phyloP scores from a whole-genome alignment of 1,140 invertebrate genomes.

The Pissodes strobi region DNA sequence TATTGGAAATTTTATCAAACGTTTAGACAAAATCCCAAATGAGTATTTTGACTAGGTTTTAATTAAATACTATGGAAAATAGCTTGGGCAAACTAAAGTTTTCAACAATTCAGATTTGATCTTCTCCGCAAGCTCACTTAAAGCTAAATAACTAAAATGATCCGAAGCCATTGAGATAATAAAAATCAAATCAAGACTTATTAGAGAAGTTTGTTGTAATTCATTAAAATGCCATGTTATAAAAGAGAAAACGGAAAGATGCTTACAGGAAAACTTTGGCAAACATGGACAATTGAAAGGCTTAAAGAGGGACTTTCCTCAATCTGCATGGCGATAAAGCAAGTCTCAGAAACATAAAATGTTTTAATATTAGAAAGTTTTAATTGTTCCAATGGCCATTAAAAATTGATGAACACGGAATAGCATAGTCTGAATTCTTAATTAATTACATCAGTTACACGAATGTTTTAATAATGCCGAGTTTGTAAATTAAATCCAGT shows the following conservation, averaged over 20 bases:
- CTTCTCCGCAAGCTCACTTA: too few species aligned
- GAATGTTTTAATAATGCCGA: conserved; percentile 31
- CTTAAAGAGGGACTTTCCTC: conserved; percentile 43
- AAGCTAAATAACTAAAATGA: too few species aligned
- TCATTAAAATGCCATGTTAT: conserved; percentile 30
- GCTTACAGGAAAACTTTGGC: conserved; percentile 40
- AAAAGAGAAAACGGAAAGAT: conserved; percentile 34
- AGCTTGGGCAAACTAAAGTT: too few species aligned
- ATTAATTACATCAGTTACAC: conserved; percentile 42
- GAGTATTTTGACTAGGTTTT: too few species aligned
- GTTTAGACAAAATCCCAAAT: too few species aligned
- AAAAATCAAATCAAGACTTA: conserved; percentile 23
- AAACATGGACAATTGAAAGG: conserved; percentile 48
- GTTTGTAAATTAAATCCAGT: conserved; percentile 36
- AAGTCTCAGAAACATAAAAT: conserved; percentile 42
- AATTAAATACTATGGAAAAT: too few species aligned
- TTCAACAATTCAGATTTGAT: too few species aligned
- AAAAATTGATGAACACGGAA: conserved; percentile 51
- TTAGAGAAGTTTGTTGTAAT: conserved; percentile 23
- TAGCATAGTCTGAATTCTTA: conserved; percentile 46
- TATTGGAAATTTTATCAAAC: too few species aligned
- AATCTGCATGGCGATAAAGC: conserved; percentile 41
- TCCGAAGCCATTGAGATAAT: too few species aligned
- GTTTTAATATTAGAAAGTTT: conserved; percentile 51
- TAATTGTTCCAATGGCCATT: conserved; percentile 50